A percentile compares a stretch with the other conserved stretches of the same genome.
Evolutionary conservation across 2,797 vertebrate genomes (phyloP).

Genomic region (Smutsia gigantea): DNA sequence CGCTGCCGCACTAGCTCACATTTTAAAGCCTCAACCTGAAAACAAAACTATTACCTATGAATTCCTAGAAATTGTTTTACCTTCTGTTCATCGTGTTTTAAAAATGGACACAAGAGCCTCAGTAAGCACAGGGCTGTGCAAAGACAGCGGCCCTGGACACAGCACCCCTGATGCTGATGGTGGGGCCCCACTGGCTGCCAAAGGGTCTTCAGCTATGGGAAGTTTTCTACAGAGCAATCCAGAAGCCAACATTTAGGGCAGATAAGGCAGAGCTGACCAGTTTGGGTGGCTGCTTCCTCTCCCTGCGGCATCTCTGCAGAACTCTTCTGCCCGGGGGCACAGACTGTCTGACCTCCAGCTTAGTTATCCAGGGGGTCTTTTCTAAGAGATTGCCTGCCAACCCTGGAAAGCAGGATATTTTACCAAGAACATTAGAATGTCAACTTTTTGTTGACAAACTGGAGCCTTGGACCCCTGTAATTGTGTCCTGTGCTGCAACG

Average conservation of each 20-base stretch:
- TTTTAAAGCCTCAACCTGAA: neutral
- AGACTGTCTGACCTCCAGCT: neutral
- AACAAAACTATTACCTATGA: neutral
- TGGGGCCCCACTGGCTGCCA: neutral
- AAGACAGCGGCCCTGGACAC: neutral
- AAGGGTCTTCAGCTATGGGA: neutral
- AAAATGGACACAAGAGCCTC: neutral
- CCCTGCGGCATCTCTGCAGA: neutral
- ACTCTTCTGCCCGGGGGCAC: neutral
- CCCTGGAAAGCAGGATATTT: neutral
- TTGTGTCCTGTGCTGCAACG: neutral
- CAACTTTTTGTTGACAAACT: neutral
- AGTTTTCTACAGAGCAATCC: neutral
- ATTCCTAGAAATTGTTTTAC: neutral
- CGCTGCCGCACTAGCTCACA: neutral
- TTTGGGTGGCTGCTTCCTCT: neutral
- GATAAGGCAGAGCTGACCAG: neutral
- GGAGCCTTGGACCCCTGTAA: neutral
- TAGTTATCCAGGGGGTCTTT: neutral
- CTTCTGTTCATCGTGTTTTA: neutral
- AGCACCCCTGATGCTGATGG: too few species aligned
- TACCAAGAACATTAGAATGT: neutral
- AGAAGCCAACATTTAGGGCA: neutral
- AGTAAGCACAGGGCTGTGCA: neutral
- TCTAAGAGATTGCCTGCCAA: neutral